phyloP scores from a whole-genome alignment of 1,140 invertebrate genomes.

The Bombus confusus region DNA sequence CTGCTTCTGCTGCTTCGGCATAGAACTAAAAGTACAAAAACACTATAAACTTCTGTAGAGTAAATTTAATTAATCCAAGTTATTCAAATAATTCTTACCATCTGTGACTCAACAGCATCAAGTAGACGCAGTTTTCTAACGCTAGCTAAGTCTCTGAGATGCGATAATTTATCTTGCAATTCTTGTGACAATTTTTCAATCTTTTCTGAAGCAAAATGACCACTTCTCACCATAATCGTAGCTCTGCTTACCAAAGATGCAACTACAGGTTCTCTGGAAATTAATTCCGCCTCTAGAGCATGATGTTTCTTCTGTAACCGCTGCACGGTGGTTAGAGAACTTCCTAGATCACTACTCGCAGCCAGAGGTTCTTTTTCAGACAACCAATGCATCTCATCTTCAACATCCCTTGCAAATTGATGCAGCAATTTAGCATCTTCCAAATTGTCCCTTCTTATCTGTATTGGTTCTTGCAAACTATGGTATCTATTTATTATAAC shows the following conservation, averaged over 20 bases:
- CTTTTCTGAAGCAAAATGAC: slow-evolving; percentile 90
- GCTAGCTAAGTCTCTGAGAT: slow-evolving; percentile 88
- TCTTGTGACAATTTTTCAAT: slow-evolving; percentile 87
- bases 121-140: slow-evolving; percentile 87
- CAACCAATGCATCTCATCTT: slow-evolving; percentile 93
- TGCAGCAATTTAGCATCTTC: slow-evolving; percentile 93
- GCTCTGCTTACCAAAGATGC: slow-evolving; percentile 87
- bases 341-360: slow-evolving; percentile 89
- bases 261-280: slow-evolving; percentile 91
- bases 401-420: slow-evolving; percentile 92
- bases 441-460: slow-evolving; percentile 93
- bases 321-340: slow-evolving; percentile 94
- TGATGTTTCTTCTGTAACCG: slow-evolving; percentile 98
- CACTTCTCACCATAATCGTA: slow-evolving; percentile 90
- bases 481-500: slow-evolving; percentile 90
- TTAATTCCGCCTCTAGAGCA: slow-evolving; percentile 91
- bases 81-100: slow-evolving; percentile 82
- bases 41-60: slow-evolving; percentile 20
- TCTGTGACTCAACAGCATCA: slow-evolving; percentile 93
- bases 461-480: slow-evolving; percentile 93
- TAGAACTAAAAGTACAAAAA: slow-evolving; percentile 86
- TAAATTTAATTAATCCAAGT: slow-evolving; percentile 14
- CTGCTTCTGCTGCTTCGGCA: slow-evolving; percentile 92
- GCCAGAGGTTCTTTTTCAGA: slow-evolving; percentile 93
- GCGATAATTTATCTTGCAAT: slow-evolving; percentile 85